Base-by-base conservation (phyloP, 2,113 vertebrate genomes). In the Pachycephala philippinensis region DNA sequence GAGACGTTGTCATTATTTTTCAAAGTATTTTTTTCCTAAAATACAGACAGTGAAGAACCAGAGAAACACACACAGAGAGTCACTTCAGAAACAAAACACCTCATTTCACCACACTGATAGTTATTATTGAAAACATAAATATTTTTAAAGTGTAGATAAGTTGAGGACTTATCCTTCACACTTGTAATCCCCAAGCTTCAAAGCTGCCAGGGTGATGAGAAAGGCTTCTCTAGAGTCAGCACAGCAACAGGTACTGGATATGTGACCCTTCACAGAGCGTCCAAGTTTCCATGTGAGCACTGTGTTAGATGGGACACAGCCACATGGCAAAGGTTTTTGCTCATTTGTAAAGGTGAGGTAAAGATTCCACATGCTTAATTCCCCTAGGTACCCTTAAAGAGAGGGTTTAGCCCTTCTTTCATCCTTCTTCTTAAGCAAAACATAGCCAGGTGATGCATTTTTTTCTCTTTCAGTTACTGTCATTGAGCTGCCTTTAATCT, bases 1-100 rank as follows among this genome's bases (percentile, higher is more conserved):
- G 89, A 97, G 80, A 97, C 64, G 77, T 96, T 97, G 96, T 96
- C 85, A 86, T 92, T 81, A 91, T 87, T 95, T 95, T 87, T 85
- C 77, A 44, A 90, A 91, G 74, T 93, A 31, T 64, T 94, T 85
- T 91, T 72, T 59, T 65, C 61, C 68, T 92, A 33, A 78, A 89
- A 96, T 75, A 71, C 78, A 81, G 90, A 22, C 37, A 9, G 63
- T 50, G 54, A 88, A 77, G 42, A 94, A 57, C 56, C 77, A 84
- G 53, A 75, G 76, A 78, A 65, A 77, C 20, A 56, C 19, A 56
- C 19, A 44, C 49, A 21, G 31, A 70, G 40, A 82, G 63, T 50
- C 57, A 22, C 37, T 75, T 79, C 78, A 75, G 84, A 74, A 92
- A 77, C 57, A 63, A 74, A 93, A 49, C 56, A 84, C 50, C 53